Conservation (phyloP, 2,797 vertebrate genomes). For the Nannoperca obscura region DNA sequence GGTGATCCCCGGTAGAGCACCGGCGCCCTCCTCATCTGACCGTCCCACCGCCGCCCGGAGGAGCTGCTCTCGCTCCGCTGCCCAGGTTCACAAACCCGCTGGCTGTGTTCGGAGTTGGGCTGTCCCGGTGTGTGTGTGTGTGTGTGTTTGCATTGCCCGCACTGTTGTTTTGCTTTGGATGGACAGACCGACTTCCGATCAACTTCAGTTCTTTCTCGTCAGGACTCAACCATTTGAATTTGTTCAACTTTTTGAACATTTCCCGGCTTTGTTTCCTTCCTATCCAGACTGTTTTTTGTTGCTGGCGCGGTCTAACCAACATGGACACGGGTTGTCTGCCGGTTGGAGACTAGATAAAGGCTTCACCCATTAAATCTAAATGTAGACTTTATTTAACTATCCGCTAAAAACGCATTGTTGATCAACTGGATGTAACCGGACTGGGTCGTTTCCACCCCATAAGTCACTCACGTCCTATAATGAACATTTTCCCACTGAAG, state of each 20-base stretch:
- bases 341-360: slow-evolving; percentile 58
- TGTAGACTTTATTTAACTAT: slow-evolving; percentile 29
- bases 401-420: neutral
- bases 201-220: neutral
- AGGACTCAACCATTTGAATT: neutral
- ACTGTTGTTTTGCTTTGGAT: slow-evolving; percentile 26
- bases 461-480: slow-evolving; percentile 58
- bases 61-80: slow-evolving; percentile 44
- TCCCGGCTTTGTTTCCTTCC: slow-evolving; percentile 8
- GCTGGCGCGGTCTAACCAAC: slow-evolving; percentile 65
- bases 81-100: slow-evolving; percentile 70
- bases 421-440: slow-evolving; percentile 45
- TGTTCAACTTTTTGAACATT: neutral
- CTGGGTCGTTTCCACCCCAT: slow-evolving; percentile 43
- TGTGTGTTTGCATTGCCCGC: neutral
- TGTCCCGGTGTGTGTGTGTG: slow-evolving; percentile 17
- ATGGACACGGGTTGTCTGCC: slow-evolving; percentile 67
- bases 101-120: slow-evolving; percentile 39
- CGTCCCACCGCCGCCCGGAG: slow-evolving; percentile 64
- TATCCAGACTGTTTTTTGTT: slow-evolving; percentile 18
- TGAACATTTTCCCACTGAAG: slow-evolving; percentile 68
- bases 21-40: slow-evolving; percentile 10
- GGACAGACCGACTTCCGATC: neutral
- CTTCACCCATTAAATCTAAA: slow-evolving; percentile 30
- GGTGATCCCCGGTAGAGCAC: slow-evolving; percentile 17